Evolutionary conservation across 2,888 invertebrate species (phyloP).

Genomic region (Ferrisia virgata): DNA sequence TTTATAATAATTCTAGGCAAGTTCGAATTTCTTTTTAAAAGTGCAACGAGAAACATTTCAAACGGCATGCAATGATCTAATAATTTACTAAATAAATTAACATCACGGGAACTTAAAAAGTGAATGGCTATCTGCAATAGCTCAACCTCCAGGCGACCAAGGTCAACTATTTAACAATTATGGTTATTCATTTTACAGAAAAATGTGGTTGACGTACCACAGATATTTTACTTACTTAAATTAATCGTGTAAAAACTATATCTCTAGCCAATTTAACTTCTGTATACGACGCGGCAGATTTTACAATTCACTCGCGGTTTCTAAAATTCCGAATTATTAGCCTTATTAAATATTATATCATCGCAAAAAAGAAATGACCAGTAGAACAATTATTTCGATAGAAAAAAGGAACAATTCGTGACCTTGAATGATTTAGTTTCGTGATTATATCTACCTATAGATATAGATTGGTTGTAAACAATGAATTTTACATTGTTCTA

Average conservation of each 20-base stretch:
- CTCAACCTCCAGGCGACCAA: conserved; percentile 4
- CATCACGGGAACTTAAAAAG: not conserved
- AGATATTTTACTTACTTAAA: not conserved
- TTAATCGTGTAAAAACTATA: not conserved
- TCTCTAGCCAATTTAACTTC: too few relatives aligned
- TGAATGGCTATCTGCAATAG: conserved; percentile 6
- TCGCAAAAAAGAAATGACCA: not conserved
- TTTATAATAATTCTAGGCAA: too few relatives aligned
- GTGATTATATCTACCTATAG: not conserved
- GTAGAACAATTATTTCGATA: not conserved
- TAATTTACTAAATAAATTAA: not conserved
- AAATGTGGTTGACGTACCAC: conserved; percentile 15
- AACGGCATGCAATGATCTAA: not conserved
- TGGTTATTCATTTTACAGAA: conserved; percentile 21
- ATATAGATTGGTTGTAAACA: too few relatives aligned
- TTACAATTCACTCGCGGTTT: not conserved
- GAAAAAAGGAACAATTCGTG: not conserved
- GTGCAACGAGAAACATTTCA: not conserved
- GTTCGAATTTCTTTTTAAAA: too few relatives aligned
- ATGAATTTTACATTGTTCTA: not conserved
- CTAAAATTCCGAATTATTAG: not conserved
- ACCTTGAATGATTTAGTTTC: not conserved
- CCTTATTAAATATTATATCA: conserved; percentile 8
- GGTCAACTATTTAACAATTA: not conserved
- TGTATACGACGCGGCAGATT: not conserved